Base-by-base conservation (phyloP, 2,888 invertebrate species). In the Polymixis lichenea region DNA sequence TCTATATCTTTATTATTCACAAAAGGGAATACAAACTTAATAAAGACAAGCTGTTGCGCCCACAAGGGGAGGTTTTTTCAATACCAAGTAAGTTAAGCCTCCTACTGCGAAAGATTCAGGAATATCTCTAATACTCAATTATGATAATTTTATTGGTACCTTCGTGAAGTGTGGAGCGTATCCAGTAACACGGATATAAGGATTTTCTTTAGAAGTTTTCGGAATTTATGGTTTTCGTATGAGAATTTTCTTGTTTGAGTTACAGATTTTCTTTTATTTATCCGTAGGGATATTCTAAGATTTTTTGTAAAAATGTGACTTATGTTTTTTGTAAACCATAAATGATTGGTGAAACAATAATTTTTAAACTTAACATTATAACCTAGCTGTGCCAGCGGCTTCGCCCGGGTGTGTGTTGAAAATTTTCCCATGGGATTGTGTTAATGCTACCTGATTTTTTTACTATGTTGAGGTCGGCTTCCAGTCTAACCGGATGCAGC, bases 81-180 rank as follows among this genome's bases (percentile, higher is more conserved):
- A 86, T 83, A 72, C 71, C 58, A 38, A 56, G 28, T 55, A 83
- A 85, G 65, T 76, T 72, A 72, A 74, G 60, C 53, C 64, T 69
- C 51, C 19, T 38, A 22, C 22, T n/a, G 55, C 17, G 49, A 71
- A 66, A 75, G 55, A 79, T 83, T 84, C 51, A 65, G 61, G 80
- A 74, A 77, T 80, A 80, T 77, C 83, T 55, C n/a, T n/a, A n/a
- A n/a, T n/a, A 78, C 80, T 82, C 80, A 79, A 79, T 87, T 87
- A 82, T 88, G 84, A 49, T 86, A 86, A 87, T 86, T 80, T 87
- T 80, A 86, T 82, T 83, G 81, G 74, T 80, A 65, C 65, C 69
- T 69, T 72, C 66, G 69, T 61, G 65, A 76, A 71, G 67, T 75
- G 72, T 58, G 32, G 56, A 19, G 61, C 58, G 51, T 72, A 61